Percentiles rank a stretch among this genome's conserved stretches.
Evolutionary conservation across 2,113 vertebrate species (phyloP).

Genomic region (Hyaena hyaena): DNA sequence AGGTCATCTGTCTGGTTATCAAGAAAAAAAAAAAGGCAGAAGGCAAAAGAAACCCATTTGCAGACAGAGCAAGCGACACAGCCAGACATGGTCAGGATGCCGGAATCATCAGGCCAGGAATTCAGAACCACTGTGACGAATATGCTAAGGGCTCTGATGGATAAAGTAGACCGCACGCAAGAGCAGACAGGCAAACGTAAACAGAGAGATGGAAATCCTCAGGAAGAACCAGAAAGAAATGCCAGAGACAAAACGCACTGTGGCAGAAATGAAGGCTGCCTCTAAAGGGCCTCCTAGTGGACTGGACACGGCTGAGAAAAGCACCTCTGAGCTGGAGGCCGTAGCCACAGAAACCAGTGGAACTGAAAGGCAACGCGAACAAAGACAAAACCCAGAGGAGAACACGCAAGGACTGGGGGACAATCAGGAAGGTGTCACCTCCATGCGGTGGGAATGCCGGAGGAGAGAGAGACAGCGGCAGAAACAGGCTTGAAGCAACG

Average conservation of each 20-base stretch:
- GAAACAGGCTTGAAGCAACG: not conserved
- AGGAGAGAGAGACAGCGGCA: not conserved
- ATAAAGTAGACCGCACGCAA: not conserved
- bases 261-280: not conserved
- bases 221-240: not conserved
- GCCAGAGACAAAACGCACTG: not conserved
- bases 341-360: not conserved
- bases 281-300: not conserved
- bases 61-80: not conserved
- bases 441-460: not conserved
- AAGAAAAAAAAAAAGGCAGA: not conserved
- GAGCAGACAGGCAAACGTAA: not conserved
- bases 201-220: not conserved
- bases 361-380: not conserved
- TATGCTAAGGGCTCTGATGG: not conserved
- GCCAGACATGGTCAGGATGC: accelerated
- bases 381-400: not conserved
- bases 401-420: not conserved
- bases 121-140: not conserved
- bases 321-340: not conserved
- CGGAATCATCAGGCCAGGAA: not conserved
- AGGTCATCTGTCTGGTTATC: not conserved
- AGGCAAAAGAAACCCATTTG: not conserved
- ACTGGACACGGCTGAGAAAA: not conserved
- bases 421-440: accelerated